Conservation (phyloP, 2,888 invertebrate species). For the Cosmopolites sordidus region DNA sequence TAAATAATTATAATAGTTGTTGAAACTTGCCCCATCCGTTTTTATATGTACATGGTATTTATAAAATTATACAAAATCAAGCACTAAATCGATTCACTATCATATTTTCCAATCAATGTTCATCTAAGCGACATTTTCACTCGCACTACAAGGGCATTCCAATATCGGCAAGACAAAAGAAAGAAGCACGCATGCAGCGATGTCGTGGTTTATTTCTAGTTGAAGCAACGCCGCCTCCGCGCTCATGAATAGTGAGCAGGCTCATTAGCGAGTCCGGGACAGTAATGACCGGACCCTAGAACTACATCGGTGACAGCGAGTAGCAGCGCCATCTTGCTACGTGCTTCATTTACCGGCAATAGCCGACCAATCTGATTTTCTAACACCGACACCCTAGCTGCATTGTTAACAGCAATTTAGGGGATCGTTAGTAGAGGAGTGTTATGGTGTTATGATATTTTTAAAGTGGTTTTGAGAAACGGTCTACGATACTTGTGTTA, state of each 20-base stretch:
- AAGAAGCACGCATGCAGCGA: not conserved
- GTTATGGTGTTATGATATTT: too few relatives aligned
- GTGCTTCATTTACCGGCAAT: slow-evolving; percentile 10
- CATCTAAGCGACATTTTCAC: slow-evolving; percentile 8
- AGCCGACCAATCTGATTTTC: slow-evolving; percentile 22
- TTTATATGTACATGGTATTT: too few relatives aligned
- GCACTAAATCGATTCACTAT: too few relatives aligned
- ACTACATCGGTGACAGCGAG: slow-evolving; percentile 24
- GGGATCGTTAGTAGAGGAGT: not conserved
- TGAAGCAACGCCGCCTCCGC: slow-evolving; percentile 36
- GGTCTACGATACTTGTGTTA: too few relatives aligned
- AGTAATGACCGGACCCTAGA: slow-evolving; percentile 37
- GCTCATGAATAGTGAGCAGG: slow-evolving; percentile 44
- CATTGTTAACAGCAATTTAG: not conserved
- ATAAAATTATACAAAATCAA: too few relatives aligned
- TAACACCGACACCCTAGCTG: slow-evolving; percentile 11
- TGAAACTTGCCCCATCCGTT: too few relatives aligned
- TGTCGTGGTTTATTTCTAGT: slow-evolving; percentile 23
- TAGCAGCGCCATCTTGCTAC: slow-evolving; percentile 20
- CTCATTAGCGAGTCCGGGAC: slow-evolving; percentile 41
- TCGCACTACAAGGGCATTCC: slow-evolving; percentile 17
- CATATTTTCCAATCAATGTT: too few relatives aligned
- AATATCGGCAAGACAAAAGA: too few relatives aligned
- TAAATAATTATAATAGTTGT: too few relatives aligned
- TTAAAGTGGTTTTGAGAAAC: too few relatives aligned